A percentile compares a stretch with the other conserved stretches of the same genome.
Evolutionary conservation across 1,140 invertebrate genomes (phyloP).

Genomic region (Diorhabda carinulata): DNA sequence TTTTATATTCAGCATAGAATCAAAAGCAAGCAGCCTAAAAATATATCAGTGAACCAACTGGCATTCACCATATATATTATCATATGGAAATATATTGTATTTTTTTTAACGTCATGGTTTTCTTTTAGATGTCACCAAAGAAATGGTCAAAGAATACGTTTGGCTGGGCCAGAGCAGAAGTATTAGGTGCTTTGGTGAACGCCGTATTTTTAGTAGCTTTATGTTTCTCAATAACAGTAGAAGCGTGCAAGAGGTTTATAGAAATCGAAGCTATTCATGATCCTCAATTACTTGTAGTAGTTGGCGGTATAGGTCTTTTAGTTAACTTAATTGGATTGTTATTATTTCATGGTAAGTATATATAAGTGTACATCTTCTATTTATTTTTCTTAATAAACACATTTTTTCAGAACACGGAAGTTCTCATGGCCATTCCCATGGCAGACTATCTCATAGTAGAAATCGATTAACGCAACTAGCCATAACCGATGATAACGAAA

Average conservation of each 20-base stretch:
- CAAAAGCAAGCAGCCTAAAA: too few relatives aligned
- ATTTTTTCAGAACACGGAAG: conserved; percentile 66
- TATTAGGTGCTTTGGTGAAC: conserved; percentile 89
- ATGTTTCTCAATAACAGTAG: conserved; percentile 88
- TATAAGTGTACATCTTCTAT: too few relatives aligned
- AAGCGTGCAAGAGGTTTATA: conserved; percentile 85
- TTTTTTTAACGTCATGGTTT: background rate
- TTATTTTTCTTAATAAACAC: too few relatives aligned
- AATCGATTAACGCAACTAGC: conserved; percentile 61
- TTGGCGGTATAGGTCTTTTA: conserved; percentile 73
- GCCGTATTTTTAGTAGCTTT: conserved; percentile 90
- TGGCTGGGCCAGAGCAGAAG: conserved; percentile 89
- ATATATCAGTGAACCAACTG: too few relatives aligned
- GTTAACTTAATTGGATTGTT: conserved; percentile 81
- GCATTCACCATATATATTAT: too few relatives aligned
- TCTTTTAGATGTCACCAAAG: conserved; percentile 84
- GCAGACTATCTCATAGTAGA: conserved; percentile 59
- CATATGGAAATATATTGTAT: too few relatives aligned
- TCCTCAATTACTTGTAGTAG: conserved; percentile 69
- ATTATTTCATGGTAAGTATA: conserved; percentile 73
- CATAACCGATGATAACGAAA: conserved; percentile 74
- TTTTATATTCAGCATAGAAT: too few relatives aligned
- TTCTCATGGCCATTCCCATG: conserved; percentile 68
- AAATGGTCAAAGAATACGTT: conserved; percentile 95
- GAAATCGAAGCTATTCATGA: conserved; percentile 80